Conservation (phyloP, 2,888 invertebrate genomes). For the Galerucella calmariensis region DNA sequence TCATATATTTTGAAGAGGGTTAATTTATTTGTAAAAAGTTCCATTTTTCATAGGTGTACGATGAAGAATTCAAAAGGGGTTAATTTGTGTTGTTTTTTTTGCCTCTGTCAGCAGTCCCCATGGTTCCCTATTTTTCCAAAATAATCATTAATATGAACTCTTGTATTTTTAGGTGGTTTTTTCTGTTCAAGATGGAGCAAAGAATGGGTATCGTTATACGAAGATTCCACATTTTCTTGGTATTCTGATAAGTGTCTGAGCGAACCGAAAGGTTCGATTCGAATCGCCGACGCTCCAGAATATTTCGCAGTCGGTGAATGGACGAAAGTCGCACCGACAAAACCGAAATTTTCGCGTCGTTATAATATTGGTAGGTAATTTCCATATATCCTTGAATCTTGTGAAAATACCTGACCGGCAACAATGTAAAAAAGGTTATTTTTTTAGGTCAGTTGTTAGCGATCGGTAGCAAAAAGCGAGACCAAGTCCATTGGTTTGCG, state of each 20-base stretch:
- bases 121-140: not conserved
- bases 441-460: conserved; percentile 74
- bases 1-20: no score
- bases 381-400: not conserved
- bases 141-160: not conserved
- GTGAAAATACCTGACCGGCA: not conserved
- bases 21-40: no score
- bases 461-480: conserved; percentile 74
- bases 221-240: conserved; percentile 89
- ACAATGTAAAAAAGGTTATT: not conserved
- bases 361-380: conserved; percentile 67
- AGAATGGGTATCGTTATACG: conserved; percentile 86
- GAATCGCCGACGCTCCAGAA: conserved; percentile 83
- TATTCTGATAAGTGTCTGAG: conserved; percentile 74
- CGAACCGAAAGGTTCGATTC: conserved; percentile 65
- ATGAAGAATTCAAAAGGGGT: no score
- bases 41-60: no score
- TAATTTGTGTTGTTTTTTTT: no score
- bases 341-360: conserved; percentile 77
- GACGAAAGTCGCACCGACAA: conserved; percentile 81
- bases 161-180: conserved; percentile 74
- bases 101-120: no score
- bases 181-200: conserved; percentile 86
- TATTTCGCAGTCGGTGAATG: conserved; percentile 84
- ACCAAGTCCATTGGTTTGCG: conserved; percentile 84